Base-by-base conservation (phyloP, 2,113 vertebrate species). In the Centropristis striata region DNA sequence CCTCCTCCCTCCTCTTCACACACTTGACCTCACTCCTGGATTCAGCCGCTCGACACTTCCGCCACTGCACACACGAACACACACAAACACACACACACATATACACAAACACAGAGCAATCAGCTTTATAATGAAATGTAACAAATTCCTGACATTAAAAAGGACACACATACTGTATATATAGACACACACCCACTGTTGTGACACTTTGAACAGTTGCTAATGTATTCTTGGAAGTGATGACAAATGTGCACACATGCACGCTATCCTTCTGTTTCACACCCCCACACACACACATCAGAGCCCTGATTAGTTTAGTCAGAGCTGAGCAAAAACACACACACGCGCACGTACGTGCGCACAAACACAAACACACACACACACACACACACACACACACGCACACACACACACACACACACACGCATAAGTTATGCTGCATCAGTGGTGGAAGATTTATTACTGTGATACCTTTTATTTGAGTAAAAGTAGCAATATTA, bases 181-280 rank as follows among this genome's bases (percentile, higher is more conserved):
- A 46, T 7, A 49, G 44, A 70, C 27, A 69, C 65, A n/a, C 85
- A 53, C 80, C 58, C 68, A 82, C 83, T 75, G 61, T 47, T 53
- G 71, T 80, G 80, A 84, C 70, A 64, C 71, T 91, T 75, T 73
- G 54, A 92, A 80, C 92, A 90, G 88, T 90, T 91, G 92, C 78
- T 83, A 15, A 86, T 82, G 70, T 91, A 90, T 93, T 92, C 80
- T 91, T 90, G 81, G 85, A 88, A 66, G 78, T 75, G 91, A 84
- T 89, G 85, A 91, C 87, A 87, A 89, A 91, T 86, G 81, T 49
- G 55, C 53, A 65, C 70, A 84, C 79, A 82, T 27, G 64, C 65
- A 79, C 78, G 32, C 75, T 54, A 75, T 78, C 80, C 59, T 87
- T 72, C 80, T 78, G 84, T 75, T 75, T 67, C 75, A 85, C 82